phyloP scores from a whole-genome alignment of 2,888 invertebrate species.

The Eudasyphora cyanicolor region DNA sequence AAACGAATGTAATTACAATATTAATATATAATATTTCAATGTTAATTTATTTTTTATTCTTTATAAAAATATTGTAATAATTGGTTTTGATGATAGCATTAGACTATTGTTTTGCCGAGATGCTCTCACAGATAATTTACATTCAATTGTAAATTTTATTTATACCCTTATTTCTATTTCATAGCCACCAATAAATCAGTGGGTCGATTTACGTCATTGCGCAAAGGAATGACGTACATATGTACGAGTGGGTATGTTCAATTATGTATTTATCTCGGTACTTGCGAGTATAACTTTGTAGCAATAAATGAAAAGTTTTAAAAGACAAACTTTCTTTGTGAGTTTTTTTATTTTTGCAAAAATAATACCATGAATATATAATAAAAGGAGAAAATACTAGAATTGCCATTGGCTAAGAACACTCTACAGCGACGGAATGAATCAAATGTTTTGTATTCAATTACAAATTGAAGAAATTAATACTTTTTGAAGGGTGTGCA shows the following conservation, averaged over 20 bases:
- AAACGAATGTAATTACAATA: no score
- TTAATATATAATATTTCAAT: no score
- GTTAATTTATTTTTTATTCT: no score
- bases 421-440: neutral
- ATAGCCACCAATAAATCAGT: no score
- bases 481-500: neutral
- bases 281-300: neutral
- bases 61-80: no score
- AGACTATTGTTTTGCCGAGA: no score
- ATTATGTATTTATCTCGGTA: neutral
- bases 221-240: neutral
- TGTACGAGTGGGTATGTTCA: no score
- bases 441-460: constrained; percentile 28
- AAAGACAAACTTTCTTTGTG: neutral
- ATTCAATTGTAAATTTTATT: no score
- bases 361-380: neutral
- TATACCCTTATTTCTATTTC: no score
- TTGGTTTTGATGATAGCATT: no score
- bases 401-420: constrained; percentile 37
- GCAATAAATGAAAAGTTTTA: constrained; percentile 7
- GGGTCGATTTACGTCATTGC: constrained; percentile 13
- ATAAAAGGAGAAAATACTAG: neutral
- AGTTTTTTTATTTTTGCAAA: neutral
- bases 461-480: constrained; percentile 42
- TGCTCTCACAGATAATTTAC: no score